A percentile compares a stretch with the other conserved stretches of the same genome.
These are phyloP conservation scores for Sylvia borin DNA, from an alignment of 2,797 vertebrate species.

Conservation along the genomic window DNA sequence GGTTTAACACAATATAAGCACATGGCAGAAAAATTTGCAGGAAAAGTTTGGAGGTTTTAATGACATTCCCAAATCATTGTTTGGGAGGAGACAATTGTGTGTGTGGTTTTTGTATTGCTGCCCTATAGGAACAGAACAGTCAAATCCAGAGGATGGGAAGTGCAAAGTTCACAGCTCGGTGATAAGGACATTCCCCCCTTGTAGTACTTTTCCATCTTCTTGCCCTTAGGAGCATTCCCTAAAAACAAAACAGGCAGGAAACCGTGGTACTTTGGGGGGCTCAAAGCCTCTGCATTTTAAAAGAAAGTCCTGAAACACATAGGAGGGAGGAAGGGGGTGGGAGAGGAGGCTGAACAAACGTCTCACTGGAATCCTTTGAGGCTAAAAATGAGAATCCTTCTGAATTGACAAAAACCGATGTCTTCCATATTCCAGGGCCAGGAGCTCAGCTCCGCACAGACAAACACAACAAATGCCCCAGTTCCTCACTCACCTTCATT, in stretches of 20 bases:
- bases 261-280: not conserved
- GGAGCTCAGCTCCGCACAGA: not conserved
- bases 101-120: not conserved
- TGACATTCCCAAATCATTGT: not conserved
- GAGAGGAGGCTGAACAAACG: not conserved
- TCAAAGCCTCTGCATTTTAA: slow-evolving; percentile 28
- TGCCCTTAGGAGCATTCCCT: slow-evolving; percentile 1
- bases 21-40: not conserved
- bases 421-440: not conserved
- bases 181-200: slow-evolving; percentile 28
- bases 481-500: not conserved
- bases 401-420: slow-evolving; percentile 4
- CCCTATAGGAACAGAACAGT: not conserved
- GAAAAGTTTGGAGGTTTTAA: not conserved
- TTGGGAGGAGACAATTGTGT: not conserved
- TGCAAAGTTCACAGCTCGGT: slow-evolving; percentile 43
- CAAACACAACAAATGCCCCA: not conserved
- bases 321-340: not conserved
- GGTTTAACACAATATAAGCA: not conserved
- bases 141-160: slow-evolving; percentile 34
- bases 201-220: slow-evolving; percentile 15
- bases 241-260: slow-evolving; percentile 13
- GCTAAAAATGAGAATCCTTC: slow-evolving; percentile 17
- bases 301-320: not conserved
- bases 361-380: slow-evolving; percentile 6